Percentiles rank a stretch among this genome's conserved stretches.
These are phyloP conservation scores for Drosophila prosaltans DNA, from an alignment of 1,140 invertebrate genomes.

Conservation along the genomic window DNA sequence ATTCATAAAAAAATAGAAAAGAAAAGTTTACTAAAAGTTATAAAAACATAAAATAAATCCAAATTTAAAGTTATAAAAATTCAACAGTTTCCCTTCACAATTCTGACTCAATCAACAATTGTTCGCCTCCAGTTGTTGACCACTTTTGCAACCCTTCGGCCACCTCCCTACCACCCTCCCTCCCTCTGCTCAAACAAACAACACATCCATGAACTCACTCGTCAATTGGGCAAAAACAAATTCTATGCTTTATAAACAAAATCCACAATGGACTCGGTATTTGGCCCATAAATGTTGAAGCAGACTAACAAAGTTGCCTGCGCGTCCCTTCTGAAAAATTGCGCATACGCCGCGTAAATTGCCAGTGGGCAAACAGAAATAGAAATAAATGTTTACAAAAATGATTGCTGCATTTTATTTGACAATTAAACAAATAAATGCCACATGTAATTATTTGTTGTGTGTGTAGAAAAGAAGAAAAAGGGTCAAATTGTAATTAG, in stretches of 20 bases:
- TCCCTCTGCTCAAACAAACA: neutral
- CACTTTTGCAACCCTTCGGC: neutral
- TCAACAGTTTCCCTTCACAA: no score
- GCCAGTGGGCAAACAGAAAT: constrained; percentile 36
- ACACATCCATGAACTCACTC: constrained; percentile 3
- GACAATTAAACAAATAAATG: constrained; percentile 55
- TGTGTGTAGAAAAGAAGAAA: constrained; percentile 12
- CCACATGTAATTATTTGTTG: constrained; percentile 58
- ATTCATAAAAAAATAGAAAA: no score
- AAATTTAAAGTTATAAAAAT: no score
- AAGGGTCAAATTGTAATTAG: constrained; percentile 71
- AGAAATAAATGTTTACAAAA: constrained; percentile 58
- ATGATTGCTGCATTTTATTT: constrained; percentile 66
- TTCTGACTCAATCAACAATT: constrained; percentile 1
- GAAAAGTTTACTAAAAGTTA: no score
- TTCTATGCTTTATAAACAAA: constrained; percentile 24
- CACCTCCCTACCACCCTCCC: neutral
- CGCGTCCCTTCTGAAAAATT: constrained; percentile 47
- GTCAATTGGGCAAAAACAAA: constrained; percentile 41
- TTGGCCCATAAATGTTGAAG: constrained; percentile 6
- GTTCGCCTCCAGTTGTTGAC: constrained; percentile 4
- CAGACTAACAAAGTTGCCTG: constrained; percentile 38
- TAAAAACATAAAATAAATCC: no score
- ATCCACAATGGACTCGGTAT: constrained; percentile 35
- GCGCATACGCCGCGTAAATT: constrained; percentile 63